Conservation (phyloP, 53 echinoderm and acorn worm genomes). For the Stichopus horrens region DNA sequence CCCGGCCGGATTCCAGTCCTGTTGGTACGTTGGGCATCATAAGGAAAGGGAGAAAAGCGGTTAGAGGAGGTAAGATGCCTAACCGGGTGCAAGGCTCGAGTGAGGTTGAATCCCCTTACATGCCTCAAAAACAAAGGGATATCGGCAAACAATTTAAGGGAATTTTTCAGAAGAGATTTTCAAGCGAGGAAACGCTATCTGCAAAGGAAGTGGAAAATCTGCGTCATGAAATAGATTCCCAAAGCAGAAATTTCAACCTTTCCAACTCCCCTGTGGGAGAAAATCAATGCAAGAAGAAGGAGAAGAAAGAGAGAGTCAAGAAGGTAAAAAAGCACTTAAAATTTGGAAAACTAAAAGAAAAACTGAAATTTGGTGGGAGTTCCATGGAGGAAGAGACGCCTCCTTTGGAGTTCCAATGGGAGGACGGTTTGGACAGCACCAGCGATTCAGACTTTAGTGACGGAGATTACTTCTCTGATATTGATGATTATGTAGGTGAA, state of each 20-base stretch:
- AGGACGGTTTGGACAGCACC: background rate
- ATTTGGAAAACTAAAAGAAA: too few species aligned
- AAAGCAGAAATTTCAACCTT: background rate
- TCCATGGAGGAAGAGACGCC: too few species aligned
- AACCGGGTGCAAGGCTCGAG: background rate
- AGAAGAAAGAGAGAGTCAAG: too few species aligned
- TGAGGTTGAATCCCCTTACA: background rate
- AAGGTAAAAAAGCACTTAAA: too few species aligned
- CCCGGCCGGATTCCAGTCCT: too few species aligned
- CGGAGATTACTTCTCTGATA: too few species aligned
- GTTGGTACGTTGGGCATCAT: too few species aligned
- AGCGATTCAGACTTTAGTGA: background rate
- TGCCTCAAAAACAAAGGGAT: background rate
- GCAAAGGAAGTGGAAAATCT: background rate
- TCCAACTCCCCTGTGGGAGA: too few species aligned
- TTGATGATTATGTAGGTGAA: too few species aligned
- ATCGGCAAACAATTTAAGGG: background rate
- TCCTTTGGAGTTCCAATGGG: background rate
- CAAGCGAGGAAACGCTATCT: constrained; percentile 2
- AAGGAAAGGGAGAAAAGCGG: background rate
- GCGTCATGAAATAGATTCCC: background rate
- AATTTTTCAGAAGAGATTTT: constrained; percentile 23
- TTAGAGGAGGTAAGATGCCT: background rate
- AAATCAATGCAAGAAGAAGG: too few species aligned
- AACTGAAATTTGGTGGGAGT: too few species aligned